Base-by-base conservation (phyloP, 2,113 vertebrate genomes). In the Tragulus kanchil region DNA sequence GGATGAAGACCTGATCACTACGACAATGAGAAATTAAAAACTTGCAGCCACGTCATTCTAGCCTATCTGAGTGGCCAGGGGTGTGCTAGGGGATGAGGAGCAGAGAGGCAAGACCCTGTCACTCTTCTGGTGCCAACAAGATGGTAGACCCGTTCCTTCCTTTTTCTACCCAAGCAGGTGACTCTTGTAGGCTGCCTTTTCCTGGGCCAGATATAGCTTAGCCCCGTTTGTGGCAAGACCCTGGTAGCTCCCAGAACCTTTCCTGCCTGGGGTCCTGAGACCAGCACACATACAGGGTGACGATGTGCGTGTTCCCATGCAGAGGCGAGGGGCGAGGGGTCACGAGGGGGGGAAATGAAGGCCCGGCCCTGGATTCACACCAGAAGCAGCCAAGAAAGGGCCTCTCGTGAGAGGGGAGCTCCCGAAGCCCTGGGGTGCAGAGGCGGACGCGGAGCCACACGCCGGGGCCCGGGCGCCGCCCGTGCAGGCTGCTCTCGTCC, bases 21-120 rank as follows among this genome's bases (percentile, higher is more conserved):
- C 61, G 17, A 1, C 5, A n/a, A 4, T 28, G n/a, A 87, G 52
- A 90, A 61, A 89, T 90, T 90, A 93, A 92, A 97, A n/a, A 26
- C 86, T 36, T 52, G 54, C 69, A 59, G 75, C 83, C 25, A 6
- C 36, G 62, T 77, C 31, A 13, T 50, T 85, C 11, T 15, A 48
- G 75, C 36, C 50, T 69, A 0, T 56, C 4, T 90, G 83, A n/a
- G 36, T 52, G 75, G 31, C 23, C 9, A 2, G 31, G 79, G 69
- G 26, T 23, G 1, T 6, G n/a, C 15, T 23, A 82, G 85, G 62
- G 50, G 16, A 78, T 1, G 10, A 59, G 1, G 85, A 71, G 0
- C 75, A 36, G 73, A 48, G 23, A 75, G 16, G 65, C 48, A n/a
- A 12, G 50, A 19, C 48, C 23, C 14, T 61, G 0, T 3, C 23